phyloP scores from a whole-genome alignment of 2,113 vertebrate genomes.

The Tychaedon coryphoeus region DNA sequence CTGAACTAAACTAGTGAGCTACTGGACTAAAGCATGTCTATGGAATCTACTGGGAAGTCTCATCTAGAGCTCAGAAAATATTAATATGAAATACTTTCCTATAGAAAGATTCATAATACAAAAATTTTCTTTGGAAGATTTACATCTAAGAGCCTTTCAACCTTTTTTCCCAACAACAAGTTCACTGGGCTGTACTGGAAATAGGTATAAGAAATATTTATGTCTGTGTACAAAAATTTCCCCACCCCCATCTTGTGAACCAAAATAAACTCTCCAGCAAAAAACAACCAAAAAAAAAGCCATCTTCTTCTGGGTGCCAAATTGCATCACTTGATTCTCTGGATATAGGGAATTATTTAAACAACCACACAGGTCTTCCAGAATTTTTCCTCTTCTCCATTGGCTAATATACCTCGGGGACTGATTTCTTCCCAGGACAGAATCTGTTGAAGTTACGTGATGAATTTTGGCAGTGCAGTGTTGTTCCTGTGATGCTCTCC shows the following conservation, averaged over 20 bases:
- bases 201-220: not conserved
- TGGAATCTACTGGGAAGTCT: not conserved
- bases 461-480: not conserved
- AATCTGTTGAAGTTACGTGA: not conserved
- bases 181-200: not conserved
- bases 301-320: not conserved
- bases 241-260: not conserved
- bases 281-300: not conserved
- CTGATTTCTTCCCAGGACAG: not conserved
- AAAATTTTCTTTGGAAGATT: not conserved
- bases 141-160: not conserved
- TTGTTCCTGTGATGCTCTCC: not conserved
- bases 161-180: not conserved
- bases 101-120: not conserved
- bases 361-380: not conserved
- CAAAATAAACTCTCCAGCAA: not conserved
- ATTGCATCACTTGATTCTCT: not conserved
- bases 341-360: not conserved
- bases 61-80: not conserved
- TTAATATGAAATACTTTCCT: not conserved
- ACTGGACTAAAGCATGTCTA: not conserved
- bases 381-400: not conserved
- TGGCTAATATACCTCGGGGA: not conserved
- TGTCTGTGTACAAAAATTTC: not conserved
- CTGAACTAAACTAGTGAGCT: not conserved